Evolutionary conservation across 2,888 invertebrate genomes (phyloP).

Genomic region (Melipona beecheii): DNA sequence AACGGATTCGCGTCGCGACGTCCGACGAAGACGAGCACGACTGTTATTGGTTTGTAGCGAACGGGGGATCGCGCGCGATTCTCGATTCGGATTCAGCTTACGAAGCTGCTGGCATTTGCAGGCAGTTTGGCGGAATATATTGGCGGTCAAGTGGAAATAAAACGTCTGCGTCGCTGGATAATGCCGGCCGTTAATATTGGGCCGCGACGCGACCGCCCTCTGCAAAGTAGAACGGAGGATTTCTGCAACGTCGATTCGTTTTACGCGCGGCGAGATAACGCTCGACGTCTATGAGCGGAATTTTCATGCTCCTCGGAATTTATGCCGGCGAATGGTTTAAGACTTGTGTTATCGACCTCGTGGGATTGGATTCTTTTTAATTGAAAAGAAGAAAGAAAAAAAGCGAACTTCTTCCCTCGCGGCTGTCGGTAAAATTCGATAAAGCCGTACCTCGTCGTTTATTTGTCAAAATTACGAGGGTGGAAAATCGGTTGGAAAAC

Average conservation of each 20-base stretch:
- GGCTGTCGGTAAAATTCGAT: no score
- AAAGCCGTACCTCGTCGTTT: not conserved
- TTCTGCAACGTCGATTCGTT: conserved; percentile 13
- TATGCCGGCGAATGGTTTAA: no score
- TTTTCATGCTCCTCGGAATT: not conserved
- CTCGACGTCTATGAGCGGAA: not conserved
- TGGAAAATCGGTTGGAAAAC: no score
- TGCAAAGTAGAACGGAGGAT: conserved; percentile 9
- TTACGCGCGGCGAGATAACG: conserved; percentile 1
- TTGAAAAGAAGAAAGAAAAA: no score
- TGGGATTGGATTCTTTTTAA: no score
- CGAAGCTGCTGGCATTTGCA: conserved; percentile 45
- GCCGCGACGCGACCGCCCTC: conserved; percentile 9
- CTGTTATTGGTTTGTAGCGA: conserved; percentile 39
- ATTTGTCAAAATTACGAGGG: not conserved
- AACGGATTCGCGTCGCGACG: not conserved
- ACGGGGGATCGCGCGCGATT: conserved; percentile 3
- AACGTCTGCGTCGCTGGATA: conserved; percentile 48
- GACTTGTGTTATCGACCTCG: no score
- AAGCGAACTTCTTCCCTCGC: no score
- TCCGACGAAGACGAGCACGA: not conserved
- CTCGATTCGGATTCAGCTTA: conserved; percentile 7
- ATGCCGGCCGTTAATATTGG: conserved; percentile 45
- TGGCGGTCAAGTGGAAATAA: conserved; percentile 54
- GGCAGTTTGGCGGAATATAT: conserved; percentile 52